Evolutionary conservation across 2,888 invertebrate species (phyloP).

Genomic region (Trachelus tabidus): DNA sequence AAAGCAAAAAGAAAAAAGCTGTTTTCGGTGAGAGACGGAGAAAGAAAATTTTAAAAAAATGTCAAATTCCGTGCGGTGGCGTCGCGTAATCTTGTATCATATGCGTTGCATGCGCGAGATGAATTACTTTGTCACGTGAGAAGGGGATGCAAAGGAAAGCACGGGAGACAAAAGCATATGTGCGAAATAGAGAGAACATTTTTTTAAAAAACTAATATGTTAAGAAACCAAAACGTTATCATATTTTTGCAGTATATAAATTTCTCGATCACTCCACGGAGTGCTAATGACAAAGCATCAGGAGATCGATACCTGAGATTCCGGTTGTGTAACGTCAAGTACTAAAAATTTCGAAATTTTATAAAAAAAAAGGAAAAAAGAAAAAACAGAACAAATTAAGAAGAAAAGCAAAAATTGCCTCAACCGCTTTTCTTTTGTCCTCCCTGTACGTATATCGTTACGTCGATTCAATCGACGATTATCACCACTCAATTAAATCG

Average conservation of each 20-base stretch:
- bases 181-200: not conserved
- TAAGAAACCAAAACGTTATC: not conserved
- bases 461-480: not conserved
- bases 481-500: not conserved
- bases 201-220: not conserved
- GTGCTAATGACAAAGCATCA: not conserved
- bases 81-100: not conserved
- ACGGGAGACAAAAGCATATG: not conserved
- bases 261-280: not conserved
- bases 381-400: not conserved
- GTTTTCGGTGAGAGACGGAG: not conserved
- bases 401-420: not conserved
- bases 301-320: not conserved
- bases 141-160: not conserved
- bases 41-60: not conserved
- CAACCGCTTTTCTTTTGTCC: not conserved
- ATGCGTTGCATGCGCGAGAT: not conserved
- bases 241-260: not conserved
- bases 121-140: not conserved
- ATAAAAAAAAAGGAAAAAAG: not conserved
- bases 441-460: not conserved
- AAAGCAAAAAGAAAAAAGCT: not conserved
- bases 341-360: not conserved
- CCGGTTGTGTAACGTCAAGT: not conserved
- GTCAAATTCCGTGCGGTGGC: not conserved